These are phyloP conservation scores for Eristalis tenax DNA, from an alignment of 2,888 invertebrate genomes.

Conservation along the genomic window DNA sequence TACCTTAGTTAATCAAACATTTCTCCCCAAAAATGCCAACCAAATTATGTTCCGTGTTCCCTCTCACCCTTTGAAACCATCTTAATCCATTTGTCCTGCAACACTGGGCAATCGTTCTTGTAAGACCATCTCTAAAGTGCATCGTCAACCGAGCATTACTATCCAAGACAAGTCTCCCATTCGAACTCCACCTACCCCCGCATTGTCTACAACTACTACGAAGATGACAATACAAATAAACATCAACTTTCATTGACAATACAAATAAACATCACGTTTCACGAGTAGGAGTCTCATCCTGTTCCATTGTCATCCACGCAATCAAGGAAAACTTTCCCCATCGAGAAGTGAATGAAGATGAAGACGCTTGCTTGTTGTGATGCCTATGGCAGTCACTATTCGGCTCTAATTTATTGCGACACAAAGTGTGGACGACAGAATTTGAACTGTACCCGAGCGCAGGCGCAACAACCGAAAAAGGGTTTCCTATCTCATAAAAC, in stretches of 20 bases:
- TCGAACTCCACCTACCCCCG: neutral
- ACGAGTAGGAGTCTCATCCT: constrained; percentile 22
- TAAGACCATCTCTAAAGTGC: neutral
- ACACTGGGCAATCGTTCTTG: too few species aligned
- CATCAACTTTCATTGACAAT: neutral
- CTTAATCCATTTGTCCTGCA: too few species aligned
- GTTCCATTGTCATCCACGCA: neutral
- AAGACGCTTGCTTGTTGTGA: neutral
- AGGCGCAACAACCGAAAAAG: neutral
- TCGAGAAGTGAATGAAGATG: constrained; percentile 12
- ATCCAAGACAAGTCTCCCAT: neutral
- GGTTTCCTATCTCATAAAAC: constrained; percentile 1
- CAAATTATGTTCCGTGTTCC: too few species aligned
- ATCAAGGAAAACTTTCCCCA: neutral
- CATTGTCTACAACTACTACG: constrained; percentile 6
- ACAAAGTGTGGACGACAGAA: constrained; percentile 2
- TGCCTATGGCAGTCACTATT: constrained; percentile 9
- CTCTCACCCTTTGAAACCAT: too few species aligned
- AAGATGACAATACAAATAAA: neutral
- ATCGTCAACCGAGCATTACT: neutral
- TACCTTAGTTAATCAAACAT: too few species aligned
- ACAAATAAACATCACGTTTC: neutral
- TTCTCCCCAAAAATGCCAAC: too few species aligned
- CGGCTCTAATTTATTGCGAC: constrained; percentile 46
- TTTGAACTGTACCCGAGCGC: neutral